Evolutionary conservation across 2,797 vertebrate species (phyloP).

Genomic region (Fistularia commersonii): DNA sequence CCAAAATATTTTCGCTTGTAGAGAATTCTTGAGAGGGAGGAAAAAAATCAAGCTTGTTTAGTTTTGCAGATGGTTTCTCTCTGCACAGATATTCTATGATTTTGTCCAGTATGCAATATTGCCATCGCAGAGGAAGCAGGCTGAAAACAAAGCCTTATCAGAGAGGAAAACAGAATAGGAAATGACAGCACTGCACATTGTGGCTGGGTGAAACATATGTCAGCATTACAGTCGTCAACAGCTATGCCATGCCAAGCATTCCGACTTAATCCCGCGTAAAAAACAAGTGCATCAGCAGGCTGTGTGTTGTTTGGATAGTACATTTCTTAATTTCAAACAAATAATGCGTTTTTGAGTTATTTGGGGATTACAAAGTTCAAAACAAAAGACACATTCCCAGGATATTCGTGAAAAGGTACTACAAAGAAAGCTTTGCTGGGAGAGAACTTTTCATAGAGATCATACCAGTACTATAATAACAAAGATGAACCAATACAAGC

Average conservation of each 20-base stretch:
- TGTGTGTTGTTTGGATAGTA: conserved; percentile 7
- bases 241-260: conserved; percentile 57
- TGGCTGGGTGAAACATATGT: conserved; percentile 39
- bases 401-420: background rate
- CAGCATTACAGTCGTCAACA: conserved; percentile 47
- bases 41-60: conserved; percentile 6
- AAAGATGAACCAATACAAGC: conserved; percentile 14
- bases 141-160: conserved; percentile 33
- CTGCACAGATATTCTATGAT: conserved; percentile 4
- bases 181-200: conserved; percentile 55
- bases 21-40: too few relatives aligned
- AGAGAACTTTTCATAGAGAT: background rate
- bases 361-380: too few relatives aligned
- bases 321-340: too few relatives aligned
- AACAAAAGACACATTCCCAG: background rate
- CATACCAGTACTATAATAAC: background rate
- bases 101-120: conserved; percentile 3
- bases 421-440: background rate
- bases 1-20: background rate
- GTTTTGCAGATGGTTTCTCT: conserved; percentile 13
- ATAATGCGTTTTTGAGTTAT: too few relatives aligned
- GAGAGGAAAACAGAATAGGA: conserved; percentile 47
- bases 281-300: conserved; percentile 29
- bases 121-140: conserved; percentile 39
- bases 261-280: conserved; percentile 58